phyloP scores from a whole-genome alignment of 92 coral and sea anemone genomes.

The Plumapathes pennacea region DNA sequence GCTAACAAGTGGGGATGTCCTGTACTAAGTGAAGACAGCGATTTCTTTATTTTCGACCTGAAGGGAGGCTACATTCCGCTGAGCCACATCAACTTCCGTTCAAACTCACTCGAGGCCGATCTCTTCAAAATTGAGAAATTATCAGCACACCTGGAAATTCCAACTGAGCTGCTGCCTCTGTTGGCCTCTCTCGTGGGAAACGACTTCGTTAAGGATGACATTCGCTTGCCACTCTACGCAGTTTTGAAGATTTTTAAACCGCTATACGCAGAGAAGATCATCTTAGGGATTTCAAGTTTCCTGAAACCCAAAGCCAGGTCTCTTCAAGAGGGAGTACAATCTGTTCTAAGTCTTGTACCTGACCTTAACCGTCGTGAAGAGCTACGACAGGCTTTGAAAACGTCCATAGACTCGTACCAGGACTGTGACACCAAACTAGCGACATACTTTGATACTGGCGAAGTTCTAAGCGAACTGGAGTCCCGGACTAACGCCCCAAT shows the following conservation, averaged over 20 bases:
- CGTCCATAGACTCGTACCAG: constrained; percentile 68
- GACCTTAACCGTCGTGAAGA: constrained; percentile 4
- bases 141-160: constrained; percentile 59
- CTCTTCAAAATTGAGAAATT: constrained; percentile 47
- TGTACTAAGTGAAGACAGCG: constrained; percentile 83
- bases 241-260: too few relatives aligned
- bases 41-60: constrained; percentile 83
- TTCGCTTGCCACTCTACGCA: too few relatives aligned
- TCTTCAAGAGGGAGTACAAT: too few relatives aligned
- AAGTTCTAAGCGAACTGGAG: constrained; percentile 28
- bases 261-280: too few relatives aligned
- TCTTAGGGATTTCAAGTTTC: too few relatives aligned
- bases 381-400: constrained; percentile 31
- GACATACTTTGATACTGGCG: constrained; percentile 33
- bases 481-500: constrained; percentile 31
- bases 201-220: constrained; percentile 80
- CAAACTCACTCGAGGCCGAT: constrained; percentile 32
- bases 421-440: constrained; percentile 40
- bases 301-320: too few relatives aligned
- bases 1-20: constrained; percentile 76
- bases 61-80: constrained; percentile 84
- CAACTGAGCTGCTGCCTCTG: constrained; percentile 58
- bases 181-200: constrained; percentile 87
- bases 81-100: constrained; percentile 37
- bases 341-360: too few relatives aligned